Conservation (phyloP, 2,888 invertebrate species). For the Ectemnius lituratus region DNA sequence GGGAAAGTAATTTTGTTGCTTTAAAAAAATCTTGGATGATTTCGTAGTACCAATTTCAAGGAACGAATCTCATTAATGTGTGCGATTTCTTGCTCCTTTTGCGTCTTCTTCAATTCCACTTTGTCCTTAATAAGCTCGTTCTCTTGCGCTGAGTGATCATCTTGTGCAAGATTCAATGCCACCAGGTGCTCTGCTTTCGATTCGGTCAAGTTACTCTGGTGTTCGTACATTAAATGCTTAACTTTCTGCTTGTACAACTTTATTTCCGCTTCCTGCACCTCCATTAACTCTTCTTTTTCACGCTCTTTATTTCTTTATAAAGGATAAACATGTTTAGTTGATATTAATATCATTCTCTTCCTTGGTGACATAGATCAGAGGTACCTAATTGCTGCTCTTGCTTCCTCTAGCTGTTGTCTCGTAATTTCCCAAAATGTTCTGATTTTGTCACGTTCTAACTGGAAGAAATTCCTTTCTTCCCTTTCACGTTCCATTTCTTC, state of each 20-base stretch:
- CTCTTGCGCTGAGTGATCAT: slow-evolving; percentile 89
- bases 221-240: slow-evolving; percentile 95
- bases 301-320: slow-evolving; percentile 85
- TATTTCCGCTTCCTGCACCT: slow-evolving; percentile 91
- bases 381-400: slow-evolving; percentile 84
- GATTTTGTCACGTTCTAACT: slow-evolving; percentile 95
- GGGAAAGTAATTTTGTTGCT: background rate
- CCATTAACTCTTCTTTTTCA: slow-evolving; percentile 92
- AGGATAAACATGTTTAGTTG: background rate
- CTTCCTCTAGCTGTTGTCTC: slow-evolving; percentile 91
- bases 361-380: slow-evolving; percentile 3
- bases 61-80: slow-evolving; percentile 87
- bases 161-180: slow-evolving; percentile 89
- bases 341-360: background rate
- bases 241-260: slow-evolving; percentile 95
- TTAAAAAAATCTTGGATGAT: background rate
- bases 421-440: slow-evolving; percentile 98
- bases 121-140: slow-evolving; percentile 87
- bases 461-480: slow-evolving; percentile 97
- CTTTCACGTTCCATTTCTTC: slow-evolving; percentile 96
- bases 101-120: slow-evolving; percentile 82
- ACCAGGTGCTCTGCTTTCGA: slow-evolving; percentile 91
- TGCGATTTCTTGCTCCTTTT: slow-evolving; percentile 84
- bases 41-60: slow-evolving; percentile 81
- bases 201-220: slow-evolving; percentile 90